Conservation (phyloP, 2,888 invertebrate genomes). For the Dusona sp. region DNA sequence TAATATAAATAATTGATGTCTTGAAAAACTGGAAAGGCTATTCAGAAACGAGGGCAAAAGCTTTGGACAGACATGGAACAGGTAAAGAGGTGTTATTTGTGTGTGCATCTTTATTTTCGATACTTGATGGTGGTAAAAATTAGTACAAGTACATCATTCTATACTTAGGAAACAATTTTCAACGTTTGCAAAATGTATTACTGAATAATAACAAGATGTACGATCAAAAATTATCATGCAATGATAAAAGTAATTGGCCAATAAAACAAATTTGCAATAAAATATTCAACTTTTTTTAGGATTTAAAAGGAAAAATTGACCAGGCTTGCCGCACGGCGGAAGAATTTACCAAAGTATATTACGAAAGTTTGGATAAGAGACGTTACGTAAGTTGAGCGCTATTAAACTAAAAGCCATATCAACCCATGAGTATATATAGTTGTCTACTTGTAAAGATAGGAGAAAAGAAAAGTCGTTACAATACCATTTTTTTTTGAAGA, state of each 20-base stretch:
- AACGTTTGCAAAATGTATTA: background rate
- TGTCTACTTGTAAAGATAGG: too few relatives aligned
- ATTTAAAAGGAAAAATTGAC: constrained; percentile 89
- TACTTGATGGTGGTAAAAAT: too few relatives aligned
- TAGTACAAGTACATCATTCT: background rate
- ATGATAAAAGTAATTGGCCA: background rate
- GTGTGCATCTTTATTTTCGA: constrained; percentile 18
- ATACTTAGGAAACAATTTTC: background rate
- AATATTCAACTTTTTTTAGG: constrained; percentile 82
- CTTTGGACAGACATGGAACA: constrained; percentile 41
- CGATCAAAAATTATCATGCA: background rate
- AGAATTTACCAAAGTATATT: constrained; percentile 95
- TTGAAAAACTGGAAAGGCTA: background rate
- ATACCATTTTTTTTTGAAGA: too few relatives aligned
- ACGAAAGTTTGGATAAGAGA: constrained; percentile 94
- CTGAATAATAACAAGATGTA: too few relatives aligned
- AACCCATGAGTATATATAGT: too few relatives aligned
- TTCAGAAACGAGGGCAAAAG: background rate
- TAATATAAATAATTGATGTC: background rate
- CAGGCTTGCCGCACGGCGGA: constrained; percentile 94
- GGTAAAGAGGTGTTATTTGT: background rate
- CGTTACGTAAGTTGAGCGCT: constrained; percentile 88
- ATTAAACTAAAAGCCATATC: background rate
- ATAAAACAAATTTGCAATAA: background rate
- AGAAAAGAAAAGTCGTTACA: too few relatives aligned